Base-by-base conservation (phyloP, 2,113 vertebrate species). In the Alectura lathami region DNA sequence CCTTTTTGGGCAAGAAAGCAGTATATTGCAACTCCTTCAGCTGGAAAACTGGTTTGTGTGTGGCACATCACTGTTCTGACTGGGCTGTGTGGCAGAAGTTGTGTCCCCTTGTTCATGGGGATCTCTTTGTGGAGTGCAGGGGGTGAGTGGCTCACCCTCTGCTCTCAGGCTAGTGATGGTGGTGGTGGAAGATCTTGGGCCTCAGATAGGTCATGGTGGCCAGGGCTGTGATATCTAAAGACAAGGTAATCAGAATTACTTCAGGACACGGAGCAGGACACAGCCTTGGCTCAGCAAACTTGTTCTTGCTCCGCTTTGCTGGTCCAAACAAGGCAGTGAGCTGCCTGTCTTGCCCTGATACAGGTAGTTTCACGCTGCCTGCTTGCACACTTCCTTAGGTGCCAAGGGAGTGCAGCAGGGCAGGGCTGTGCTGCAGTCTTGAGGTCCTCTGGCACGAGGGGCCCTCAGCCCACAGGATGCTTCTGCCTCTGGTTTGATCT, bases 311-410 rank as follows among this genome's bases (percentile, higher is more conserved):
- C 9, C 13, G 8, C 26, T 82, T 67, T 23, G 21, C 13, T 63
- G 32, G 16, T 53, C 6, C 22, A 87, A 67, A 38, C 20, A 54
- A 40, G 17, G 23, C 38, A 70, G 11, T 2, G 15, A 24, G 22
- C 17, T 64, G 17, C 56, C 32, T 38, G 1, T 50, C 9, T 84
- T 16, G 27, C 24, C 50, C 74, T 67, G 17, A 26, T 57, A 38
- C 3, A 0, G 9, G 32, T 64, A 60, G 48, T 21, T 69, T 15
- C 50, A 2, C 40, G 18, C 66, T 0, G 0, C 21, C 29, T 26
- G 9, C 32, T 42, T 76, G 38, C 13, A 24, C 17, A n/a, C 20
- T 32, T 72, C 36, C 30, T 81, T 32, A 36, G 13, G 18, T 0
- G 0, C 12, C 15, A 16, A 78, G 13, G 22, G 29, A 40, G 10